Evolutionary conservation across 2,888 invertebrate species (phyloP).

Genomic region (Tineola bisselliella): DNA sequence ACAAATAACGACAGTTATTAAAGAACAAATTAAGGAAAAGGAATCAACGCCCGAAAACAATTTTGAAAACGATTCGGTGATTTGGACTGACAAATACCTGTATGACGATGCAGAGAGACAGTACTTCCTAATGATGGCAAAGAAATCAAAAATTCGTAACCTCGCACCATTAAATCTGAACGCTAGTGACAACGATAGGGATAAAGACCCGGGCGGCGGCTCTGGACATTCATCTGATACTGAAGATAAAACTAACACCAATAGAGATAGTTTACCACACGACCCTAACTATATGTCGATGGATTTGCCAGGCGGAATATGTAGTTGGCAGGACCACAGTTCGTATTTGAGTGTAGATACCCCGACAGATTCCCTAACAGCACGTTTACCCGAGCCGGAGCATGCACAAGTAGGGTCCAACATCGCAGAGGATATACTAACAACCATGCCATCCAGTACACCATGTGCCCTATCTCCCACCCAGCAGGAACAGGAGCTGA

Average conservation of each 20-base stretch:
- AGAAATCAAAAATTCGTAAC: conserved; percentile 37
- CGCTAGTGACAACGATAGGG: conserved; percentile 60
- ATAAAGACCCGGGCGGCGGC: conserved; percentile 69
- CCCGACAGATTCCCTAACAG: conserved; percentile 33
- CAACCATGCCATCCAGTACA: conserved; percentile 44
- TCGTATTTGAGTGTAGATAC: conserved; percentile 76
- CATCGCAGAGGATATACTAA: conserved; percentile 62
- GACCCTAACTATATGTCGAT: conserved; percentile 74
- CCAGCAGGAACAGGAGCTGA: conserved; percentile 36
- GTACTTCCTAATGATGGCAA: conserved; percentile 66
- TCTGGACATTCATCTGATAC: conserved; percentile 65
- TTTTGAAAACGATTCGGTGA: conserved; percentile 54
- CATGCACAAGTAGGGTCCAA: conserved; percentile 26
- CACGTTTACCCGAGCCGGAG: conserved; percentile 24
- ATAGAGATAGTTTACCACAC: conserved; percentile 34
- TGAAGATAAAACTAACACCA: conserved; percentile 35
- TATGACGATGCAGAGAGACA: conserved; percentile 75
- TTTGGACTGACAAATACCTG: conserved; percentile 70
- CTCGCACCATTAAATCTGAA: conserved; percentile 28
- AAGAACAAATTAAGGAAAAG: neutral
- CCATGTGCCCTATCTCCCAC: conserved; percentile 51
- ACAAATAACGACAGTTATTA: neutral
- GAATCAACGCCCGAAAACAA: conserved; percentile 21
- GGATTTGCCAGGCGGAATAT: conserved; percentile 81
- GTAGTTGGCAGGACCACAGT: conserved; percentile 83